A percentile compares a stretch with the other conserved stretches of the same genome.
These are phyloP conservation scores for Microplitis mediator DNA, from an alignment of 1,140 invertebrate species.

Conservation along the genomic window DNA sequence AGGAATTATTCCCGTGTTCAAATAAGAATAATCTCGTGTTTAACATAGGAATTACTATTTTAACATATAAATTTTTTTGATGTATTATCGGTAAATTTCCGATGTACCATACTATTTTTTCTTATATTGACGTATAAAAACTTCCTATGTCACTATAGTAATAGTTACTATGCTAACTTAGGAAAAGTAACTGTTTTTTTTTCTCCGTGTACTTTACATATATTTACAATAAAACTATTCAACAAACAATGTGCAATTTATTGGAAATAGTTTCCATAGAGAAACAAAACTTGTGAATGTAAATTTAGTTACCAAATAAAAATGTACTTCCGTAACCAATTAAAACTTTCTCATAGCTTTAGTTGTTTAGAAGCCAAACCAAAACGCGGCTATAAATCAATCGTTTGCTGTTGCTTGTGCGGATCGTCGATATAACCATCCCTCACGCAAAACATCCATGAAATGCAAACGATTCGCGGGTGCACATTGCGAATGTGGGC, in stretches of 20 bases:
- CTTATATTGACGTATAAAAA: too few species aligned
- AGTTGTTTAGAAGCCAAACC: conserved; percentile 33
- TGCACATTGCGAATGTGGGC: background rate
- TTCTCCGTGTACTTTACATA: background rate
- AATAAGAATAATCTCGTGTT: too few species aligned
- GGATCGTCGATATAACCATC: conserved; percentile 12
- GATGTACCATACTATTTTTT: too few species aligned
- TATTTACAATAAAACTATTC: background rate
- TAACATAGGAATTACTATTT: too few species aligned
- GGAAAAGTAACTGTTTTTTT: too few species aligned
- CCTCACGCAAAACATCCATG: conserved; percentile 9
- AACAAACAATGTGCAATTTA: background rate
- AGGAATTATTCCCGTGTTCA: too few species aligned
- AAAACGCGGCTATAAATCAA: conserved; percentile 36
- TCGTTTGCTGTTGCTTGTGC: conserved; percentile 15
- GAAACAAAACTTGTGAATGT: background rate
- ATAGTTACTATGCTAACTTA: too few species aligned
- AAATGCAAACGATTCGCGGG: conserved; percentile 10
- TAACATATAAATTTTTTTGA: too few species aligned
- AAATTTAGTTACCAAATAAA: background rate
- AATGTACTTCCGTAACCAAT: conserved; percentile 31
- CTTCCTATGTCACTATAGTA: too few species aligned
- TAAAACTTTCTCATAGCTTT: conserved; percentile 38
- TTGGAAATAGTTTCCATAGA: background rate
- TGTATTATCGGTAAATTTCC: too few species aligned